Conservation (phyloP, 2,888 invertebrate genomes). For the Thymelicus acteon region DNA sequence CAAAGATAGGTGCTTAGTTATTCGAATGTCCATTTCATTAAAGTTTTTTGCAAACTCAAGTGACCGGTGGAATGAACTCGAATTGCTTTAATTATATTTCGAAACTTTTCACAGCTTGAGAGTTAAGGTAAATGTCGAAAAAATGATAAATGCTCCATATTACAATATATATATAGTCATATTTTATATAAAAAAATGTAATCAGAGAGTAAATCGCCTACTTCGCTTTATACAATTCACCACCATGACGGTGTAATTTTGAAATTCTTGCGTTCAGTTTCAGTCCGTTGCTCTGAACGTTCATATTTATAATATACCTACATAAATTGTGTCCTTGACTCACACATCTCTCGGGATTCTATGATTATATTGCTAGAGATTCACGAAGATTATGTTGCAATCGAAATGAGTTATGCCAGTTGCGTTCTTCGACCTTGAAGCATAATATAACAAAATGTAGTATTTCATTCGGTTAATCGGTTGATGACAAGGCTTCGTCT, state of each 20-base stretch:
- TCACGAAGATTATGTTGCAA: conserved; percentile 35
- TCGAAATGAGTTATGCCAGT: conserved; percentile 31
- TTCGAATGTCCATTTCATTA: conserved; percentile 19
- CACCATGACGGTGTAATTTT: conserved; percentile 19
- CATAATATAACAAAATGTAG: conserved; percentile 34
- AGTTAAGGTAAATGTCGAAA: background rate
- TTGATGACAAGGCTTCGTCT: conserved; percentile 35
- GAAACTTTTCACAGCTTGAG: background rate
- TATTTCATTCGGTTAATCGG: conserved; percentile 33
- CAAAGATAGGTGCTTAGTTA: conserved; percentile 13
- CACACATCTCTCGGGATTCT: conserved; percentile 42
- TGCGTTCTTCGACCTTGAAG: conserved; percentile 37
- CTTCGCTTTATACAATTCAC: background rate
- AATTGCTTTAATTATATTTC: conserved; percentile 4
- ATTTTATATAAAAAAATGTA: background rate
- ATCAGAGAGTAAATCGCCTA: background rate
- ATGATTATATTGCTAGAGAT: conserved; percentile 35
- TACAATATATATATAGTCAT: background rate
- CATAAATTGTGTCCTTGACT: conserved; percentile 43
- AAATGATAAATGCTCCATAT: background rate
- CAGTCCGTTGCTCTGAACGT: conserved; percentile 3
- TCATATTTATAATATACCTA: background rate
- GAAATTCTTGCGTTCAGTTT: conserved; percentile 24
- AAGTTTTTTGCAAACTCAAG: conserved; percentile 7
- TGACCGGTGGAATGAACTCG: conserved; percentile 3